Conservation (phyloP, 92 coral and sea anemone species). For the Palythoa grandiflora region DNA sequence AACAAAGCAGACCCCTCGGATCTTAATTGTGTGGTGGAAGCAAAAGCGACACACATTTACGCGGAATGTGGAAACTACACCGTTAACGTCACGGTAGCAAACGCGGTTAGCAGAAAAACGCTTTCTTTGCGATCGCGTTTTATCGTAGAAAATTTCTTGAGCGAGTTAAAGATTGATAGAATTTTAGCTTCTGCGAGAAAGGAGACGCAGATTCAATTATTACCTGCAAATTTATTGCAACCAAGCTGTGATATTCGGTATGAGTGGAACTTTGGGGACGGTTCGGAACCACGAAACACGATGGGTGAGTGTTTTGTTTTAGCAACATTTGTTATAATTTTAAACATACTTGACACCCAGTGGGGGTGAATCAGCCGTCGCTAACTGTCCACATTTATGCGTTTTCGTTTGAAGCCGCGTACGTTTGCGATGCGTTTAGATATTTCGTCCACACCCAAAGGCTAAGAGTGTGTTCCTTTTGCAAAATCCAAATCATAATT, state of each 20-base stretch:
- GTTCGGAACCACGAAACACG: neutral
- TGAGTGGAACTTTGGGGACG: conserved; percentile 32
- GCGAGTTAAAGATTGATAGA: neutral
- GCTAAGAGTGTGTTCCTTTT: no score
- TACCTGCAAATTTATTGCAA: neutral
- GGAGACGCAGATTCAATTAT: neutral
- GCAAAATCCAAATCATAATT: no score
- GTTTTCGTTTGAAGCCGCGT: no score
- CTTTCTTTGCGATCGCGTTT: conserved; percentile 30
- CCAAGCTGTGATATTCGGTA: neutral
- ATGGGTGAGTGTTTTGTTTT: neutral
- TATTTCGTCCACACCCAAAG: no score
- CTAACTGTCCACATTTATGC: no score
- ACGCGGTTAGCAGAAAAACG: conserved; percentile 32
- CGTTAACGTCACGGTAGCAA: conserved; percentile 15
- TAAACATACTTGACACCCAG: neutral
- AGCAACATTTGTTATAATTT: neutral
- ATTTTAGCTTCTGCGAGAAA: neutral
- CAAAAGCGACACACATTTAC: conserved; percentile 20
- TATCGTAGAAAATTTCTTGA: neutral
- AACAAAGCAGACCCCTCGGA: neutral
- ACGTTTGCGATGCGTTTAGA: no score
- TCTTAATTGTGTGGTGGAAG: conserved; percentile 6
- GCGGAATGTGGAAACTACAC: conserved; percentile 20
- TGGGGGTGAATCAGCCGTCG: no score